These are phyloP conservation scores for Nothocercus julius DNA, from an alignment of 2,113 vertebrate species.

Conservation along the genomic window DNA sequence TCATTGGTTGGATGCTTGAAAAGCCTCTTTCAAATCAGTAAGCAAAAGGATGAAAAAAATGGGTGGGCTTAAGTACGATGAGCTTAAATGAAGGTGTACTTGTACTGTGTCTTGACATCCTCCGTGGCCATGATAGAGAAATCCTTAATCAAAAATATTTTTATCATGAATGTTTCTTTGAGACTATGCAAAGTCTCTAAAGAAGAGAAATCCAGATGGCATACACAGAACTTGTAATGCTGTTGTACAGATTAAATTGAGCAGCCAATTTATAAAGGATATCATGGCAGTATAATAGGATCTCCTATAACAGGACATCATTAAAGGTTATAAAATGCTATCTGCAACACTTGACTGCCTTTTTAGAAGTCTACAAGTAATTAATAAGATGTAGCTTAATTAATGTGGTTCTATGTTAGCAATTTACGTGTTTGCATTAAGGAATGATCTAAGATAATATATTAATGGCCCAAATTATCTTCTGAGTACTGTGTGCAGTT, in stretches of 20 bases:
- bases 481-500: not conserved
- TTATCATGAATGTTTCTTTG: not conserved
- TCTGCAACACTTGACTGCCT: slow-evolving; percentile 16
- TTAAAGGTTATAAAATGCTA: slow-evolving; percentile 26
- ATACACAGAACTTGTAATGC: not conserved
- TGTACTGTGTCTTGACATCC: not conserved
- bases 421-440: slow-evolving; percentile 23
- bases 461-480: slow-evolving; percentile 36
- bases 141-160: not conserved
- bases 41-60: not conserved
- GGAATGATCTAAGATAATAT: not conserved
- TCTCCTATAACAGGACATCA: not conserved
- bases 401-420: not conserved
- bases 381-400: slow-evolving; percentile 48
- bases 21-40: not conserved
- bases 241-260: not conserved
- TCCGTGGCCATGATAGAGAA: not conserved
- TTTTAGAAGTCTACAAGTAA: slow-evolving; percentile 31
- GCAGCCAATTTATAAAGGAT: not conserved
- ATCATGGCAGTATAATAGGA: not conserved
- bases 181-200: not conserved
- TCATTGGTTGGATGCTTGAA: not conserved
- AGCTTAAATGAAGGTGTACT: not conserved
- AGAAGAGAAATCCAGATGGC: not conserved
- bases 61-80: not conserved